A percentile compares a stretch with the other conserved stretches of the same genome.
Conservation (phyloP, 2,888 invertebrate species). For the Melinopterus prodromus region DNA sequence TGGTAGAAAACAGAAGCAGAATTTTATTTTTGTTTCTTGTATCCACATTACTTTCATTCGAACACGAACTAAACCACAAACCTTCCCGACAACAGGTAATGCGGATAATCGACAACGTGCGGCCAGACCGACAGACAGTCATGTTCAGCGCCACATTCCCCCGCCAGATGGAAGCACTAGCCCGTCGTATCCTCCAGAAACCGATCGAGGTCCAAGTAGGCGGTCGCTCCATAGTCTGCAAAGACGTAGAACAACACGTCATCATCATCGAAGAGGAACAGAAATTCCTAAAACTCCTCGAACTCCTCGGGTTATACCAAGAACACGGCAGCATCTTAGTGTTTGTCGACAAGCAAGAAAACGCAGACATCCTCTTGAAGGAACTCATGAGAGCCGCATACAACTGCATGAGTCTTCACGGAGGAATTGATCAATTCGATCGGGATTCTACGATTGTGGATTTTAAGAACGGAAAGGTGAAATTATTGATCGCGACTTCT, state of each 20-base stretch:
- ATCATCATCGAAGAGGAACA: slow-evolving; percentile 95
- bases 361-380: slow-evolving; percentile 91
- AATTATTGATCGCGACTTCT: slow-evolving; percentile 94
- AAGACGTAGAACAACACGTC: slow-evolving; percentile 96
- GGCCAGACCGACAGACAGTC: slow-evolving; percentile 97
- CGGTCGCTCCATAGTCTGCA: slow-evolving; percentile 95
- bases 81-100: slow-evolving; percentile 70
- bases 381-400: slow-evolving; percentile 97
- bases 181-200: slow-evolving; percentile 89
- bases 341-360: slow-evolving; percentile 98
- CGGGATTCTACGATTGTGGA: slow-evolving; percentile 97
- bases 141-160: slow-evolving; percentile 99
- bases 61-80: too few relatives aligned
- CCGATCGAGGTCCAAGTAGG: slow-evolving; percentile 98
- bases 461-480: slow-evolving; percentile 86
- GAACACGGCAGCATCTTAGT: slow-evolving; percentile 94
- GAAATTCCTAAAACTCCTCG: slow-evolving; percentile 96
- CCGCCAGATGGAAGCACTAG: slow-evolving; percentile 98
- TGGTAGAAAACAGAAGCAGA: too few relatives aligned
- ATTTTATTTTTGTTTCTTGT: too few relatives aligned
- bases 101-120: slow-evolving; percentile 96
- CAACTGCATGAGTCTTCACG: slow-evolving; percentile 96
- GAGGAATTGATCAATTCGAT: slow-evolving; percentile 99
- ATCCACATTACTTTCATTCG: too few relatives aligned
- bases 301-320: slow-evolving; percentile 94